Percentiles rank a stretch among this genome's conserved stretches.
Evolutionary conservation across 2,113 vertebrate species (phyloP).

Genomic region (Podarcis muralis): DNA sequence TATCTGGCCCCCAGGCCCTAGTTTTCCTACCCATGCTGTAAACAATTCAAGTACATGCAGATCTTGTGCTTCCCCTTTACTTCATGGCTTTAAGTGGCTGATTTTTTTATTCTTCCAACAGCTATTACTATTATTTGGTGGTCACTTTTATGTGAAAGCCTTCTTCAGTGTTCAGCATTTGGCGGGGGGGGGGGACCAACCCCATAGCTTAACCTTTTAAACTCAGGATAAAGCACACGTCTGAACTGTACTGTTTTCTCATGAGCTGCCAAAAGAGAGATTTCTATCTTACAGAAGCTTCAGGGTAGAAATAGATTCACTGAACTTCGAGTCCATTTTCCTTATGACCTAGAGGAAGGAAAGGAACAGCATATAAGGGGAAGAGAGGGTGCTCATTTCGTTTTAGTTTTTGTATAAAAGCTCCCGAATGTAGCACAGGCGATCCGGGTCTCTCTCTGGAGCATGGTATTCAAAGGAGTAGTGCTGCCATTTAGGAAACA

Average conservation of each 20-base stretch:
- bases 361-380: not conserved
- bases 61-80: too few relatives aligned
- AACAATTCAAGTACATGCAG: too few relatives aligned
- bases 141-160: not conserved
- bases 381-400: too few relatives aligned
- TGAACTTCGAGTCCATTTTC: slow-evolving; percentile 15
- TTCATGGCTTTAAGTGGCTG: not conserved
- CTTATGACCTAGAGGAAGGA: slow-evolving; percentile 14
- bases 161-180: not conserved
- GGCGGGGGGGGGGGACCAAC: not conserved
- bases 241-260: not conserved
- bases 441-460: slow-evolving; percentile 53
- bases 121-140: not conserved
- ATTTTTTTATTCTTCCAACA: not conserved
- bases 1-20: too few relatives aligned
- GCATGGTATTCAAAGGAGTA: slow-evolving; percentile 73
- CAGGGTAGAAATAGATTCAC: slow-evolving; percentile 23
- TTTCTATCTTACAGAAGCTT: not conserved
- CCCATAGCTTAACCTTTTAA: slow-evolving; percentile 20
- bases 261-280: not conserved
- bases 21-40: too few relatives aligned
- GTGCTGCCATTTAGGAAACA: slow-evolving; percentile 70
- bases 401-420: not conserved
- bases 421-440: not conserved
- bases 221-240: not conserved